Percentiles rank a stretch among this genome's conserved stretches.
Evolutionary conservation across 2,888 invertebrate species (phyloP).

Genomic region (Crematogaster levior): DNA sequence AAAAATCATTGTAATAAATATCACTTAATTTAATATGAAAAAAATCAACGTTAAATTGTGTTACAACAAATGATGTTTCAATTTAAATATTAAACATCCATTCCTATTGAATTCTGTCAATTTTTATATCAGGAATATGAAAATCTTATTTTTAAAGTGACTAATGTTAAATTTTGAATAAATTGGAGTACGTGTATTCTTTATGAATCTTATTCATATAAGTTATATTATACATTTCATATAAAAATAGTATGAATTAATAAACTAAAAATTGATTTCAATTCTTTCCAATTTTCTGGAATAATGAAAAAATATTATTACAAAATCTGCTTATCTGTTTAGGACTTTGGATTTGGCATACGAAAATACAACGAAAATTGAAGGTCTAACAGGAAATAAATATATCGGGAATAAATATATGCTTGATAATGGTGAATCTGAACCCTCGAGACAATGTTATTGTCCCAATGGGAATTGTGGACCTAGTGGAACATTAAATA

Average conservation of each 20-base stretch:
- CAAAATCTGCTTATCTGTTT: neutral
- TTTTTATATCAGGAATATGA: neutral
- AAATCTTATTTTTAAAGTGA: neutral
- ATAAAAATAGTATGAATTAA: neutral
- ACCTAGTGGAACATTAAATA: conserved; percentile 89
- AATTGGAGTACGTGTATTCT: neutral
- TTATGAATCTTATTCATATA: neutral
- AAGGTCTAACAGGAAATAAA: conserved; percentile 86
- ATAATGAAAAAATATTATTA: neutral
- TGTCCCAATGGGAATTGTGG: conserved; percentile 86
- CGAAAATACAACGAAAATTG: conserved; percentile 82
- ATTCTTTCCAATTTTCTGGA: neutral
- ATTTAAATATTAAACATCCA: neutral
- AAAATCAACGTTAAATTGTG: neutral
- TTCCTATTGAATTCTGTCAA: conserved; percentile 3
- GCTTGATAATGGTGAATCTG: conserved; percentile 91
- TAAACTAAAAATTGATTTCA: neutral
- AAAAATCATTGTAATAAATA: neutral
- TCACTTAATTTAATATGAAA: neutral
- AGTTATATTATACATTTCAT: neutral
- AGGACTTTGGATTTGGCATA: conserved; percentile 85
- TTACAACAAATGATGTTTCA: neutral
- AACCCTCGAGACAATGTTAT: conserved; percentile 89
- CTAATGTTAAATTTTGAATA: neutral
- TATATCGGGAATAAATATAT: conserved; percentile 88